Evolutionary conservation across 2,888 invertebrate species (phyloP).

Genomic region (Netelia inedita): DNA sequence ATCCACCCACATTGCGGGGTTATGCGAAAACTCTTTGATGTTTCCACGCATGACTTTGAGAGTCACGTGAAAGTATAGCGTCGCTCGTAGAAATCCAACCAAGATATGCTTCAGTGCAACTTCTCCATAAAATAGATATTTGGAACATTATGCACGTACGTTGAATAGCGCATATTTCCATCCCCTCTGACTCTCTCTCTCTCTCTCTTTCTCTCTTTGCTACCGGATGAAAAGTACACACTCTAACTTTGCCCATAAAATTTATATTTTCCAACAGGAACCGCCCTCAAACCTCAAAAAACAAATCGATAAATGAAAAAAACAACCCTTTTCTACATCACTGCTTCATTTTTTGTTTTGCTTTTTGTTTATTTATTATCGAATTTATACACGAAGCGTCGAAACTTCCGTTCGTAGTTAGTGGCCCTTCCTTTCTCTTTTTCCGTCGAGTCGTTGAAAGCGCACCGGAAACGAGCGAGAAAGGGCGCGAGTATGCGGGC

Average conservation of each 20-base stretch:
- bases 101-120: constrained; percentile 64
- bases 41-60: constrained; percentile 70
- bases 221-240: constrained; percentile 36
- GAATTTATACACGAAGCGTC: constrained; percentile 37
- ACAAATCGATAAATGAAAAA: constrained; percentile 16
- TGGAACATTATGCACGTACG: constrained; percentile 73
- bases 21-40: constrained; percentile 69
- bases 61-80: constrained; percentile 21
- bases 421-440: constrained; percentile 15
- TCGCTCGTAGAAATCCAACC: constrained; percentile 45
- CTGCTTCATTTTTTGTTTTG: neutral
- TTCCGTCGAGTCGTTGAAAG: constrained; percentile 63
- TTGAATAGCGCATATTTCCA: constrained; percentile 67
- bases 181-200: neutral
- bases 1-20: constrained; percentile 9
- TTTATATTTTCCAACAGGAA: neutral
- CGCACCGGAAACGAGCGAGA: constrained; percentile 64
- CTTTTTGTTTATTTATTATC: neutral
- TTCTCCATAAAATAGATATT: constrained; percentile 55
- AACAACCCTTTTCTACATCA: neutral
- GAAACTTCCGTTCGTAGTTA: constrained; percentile 64
- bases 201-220: neutral
- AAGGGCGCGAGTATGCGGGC: constrained; percentile 2
- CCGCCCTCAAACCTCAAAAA: neutral
- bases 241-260: neutral